These are phyloP conservation scores for Xanthorhoe spadicearia DNA, from an alignment of 2,888 invertebrate species.

Conservation along the genomic window DNA sequence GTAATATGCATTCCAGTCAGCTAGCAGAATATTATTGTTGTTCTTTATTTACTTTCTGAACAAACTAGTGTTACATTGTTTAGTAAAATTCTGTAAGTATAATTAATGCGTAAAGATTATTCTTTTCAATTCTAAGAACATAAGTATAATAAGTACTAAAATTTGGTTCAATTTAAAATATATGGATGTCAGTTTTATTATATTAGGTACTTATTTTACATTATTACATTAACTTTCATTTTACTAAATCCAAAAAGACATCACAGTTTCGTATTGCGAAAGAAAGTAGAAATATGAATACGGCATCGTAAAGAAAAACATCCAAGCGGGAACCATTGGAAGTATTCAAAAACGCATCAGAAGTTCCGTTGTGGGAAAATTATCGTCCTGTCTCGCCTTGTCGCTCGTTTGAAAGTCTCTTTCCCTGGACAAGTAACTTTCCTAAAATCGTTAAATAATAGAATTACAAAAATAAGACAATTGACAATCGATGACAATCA, in stretches of 20 bases:
- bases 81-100: no score
- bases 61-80: background rate
- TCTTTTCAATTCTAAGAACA: no score
- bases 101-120: no score
- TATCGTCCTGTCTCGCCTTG: conserved; percentile 29
- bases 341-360: conserved; percentile 42
- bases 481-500: no score
- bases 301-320: conserved; percentile 18
- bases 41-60: background rate
- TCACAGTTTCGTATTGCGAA: conserved; percentile 1
- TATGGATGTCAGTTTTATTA: background rate
- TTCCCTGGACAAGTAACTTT: background rate
- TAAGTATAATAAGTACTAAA: no score
- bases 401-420: conserved; percentile 36
- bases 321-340: conserved; percentile 31
- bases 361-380: conserved; percentile 37
- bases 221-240: no score
- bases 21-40: background rate
- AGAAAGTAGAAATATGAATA: conserved; percentile 17
- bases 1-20: conserved; percentile 13
- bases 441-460: no score
- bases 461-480: no score
- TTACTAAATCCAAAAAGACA: conserved; percentile 1
- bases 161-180: no score
- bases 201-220: no score